Base-by-base conservation (phyloP, 2,113 vertebrate genomes). In the Dromaius novaehollandiae region DNA sequence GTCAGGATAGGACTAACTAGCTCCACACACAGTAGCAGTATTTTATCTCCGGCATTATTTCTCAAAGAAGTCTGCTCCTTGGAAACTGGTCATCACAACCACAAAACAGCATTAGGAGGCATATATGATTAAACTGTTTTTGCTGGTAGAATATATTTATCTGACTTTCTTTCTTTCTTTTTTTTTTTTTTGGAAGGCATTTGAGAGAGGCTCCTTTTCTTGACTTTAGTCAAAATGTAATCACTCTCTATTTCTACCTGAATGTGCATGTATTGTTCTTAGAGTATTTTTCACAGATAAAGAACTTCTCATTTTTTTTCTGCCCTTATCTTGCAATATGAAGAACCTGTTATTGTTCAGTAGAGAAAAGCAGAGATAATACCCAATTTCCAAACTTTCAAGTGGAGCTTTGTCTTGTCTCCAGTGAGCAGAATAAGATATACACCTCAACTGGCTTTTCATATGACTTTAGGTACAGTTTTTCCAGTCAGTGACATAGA, bases 1-100 rank as follows among this genome's bases (percentile, higher is more conserved):
- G 92, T 87, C 82, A 92, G 87, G 87, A 84, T 95, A 82, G 93
- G 87, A 97, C 89, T 97, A 95, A 97, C 78, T 94, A 95, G 75
- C 93, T 87, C 78, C 55, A 75, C 42, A 93, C 28, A 69, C 13
- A 77, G 77, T 58, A 82, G 22, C n/a, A 85, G 19, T 83, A 86
- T 90, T 97, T 97, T 92, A 69, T 69, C 93, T 92, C 74, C 84
- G n/a, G 60, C 91, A 68, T 91, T 85, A 83, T 77, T 91, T 90
- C 87, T 88, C 89, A 97, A 96, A 97, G 44, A 79, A 70, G 5
- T 40, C 30, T 14, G 4, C 60, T 96, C 93, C 71, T 95, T 80
- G 60, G 21, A 96, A 97, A 83, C 66, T 80, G 78, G 86, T 91
- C 90, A 82, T n/a, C 71, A 74, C 8, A 82, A 74, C 84, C 56